These are phyloP conservation scores for Allophyes oxyacanthae DNA, from an alignment of 2,888 invertebrate species.

Conservation along the genomic window DNA sequence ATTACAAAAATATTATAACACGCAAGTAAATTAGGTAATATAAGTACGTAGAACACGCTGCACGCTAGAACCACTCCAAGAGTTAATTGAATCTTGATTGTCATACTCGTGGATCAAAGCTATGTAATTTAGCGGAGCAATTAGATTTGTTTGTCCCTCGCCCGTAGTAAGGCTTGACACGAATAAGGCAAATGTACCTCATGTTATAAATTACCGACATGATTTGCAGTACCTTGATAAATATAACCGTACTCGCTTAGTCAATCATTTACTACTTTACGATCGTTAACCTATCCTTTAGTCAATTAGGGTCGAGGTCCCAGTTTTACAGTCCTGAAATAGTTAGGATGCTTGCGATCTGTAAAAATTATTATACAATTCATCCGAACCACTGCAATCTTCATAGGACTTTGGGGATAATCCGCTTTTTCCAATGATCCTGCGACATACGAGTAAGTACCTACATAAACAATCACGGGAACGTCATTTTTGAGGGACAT, in stretches of 20 bases:
- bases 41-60: too few relatives aligned
- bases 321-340: too few relatives aligned
- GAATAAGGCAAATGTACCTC: conserved; percentile 25
- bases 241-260: neutral
- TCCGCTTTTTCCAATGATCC: too few relatives aligned
- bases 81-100: conserved; percentile 18
- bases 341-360: too few relatives aligned
- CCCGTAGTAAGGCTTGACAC: conserved; percentile 41
- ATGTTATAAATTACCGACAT: conserved; percentile 19
- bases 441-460: too few relatives aligned
- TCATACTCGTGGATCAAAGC: conserved; percentile 34
- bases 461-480: conserved; percentile 8
- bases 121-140: conserved; percentile 32
- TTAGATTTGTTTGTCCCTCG: conserved; percentile 41
- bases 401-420: too few relatives aligned
- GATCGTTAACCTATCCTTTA: too few relatives aligned
- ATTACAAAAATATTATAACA: neutral
- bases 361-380: too few relatives aligned
- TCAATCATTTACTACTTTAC: too few relatives aligned
- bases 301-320: too few relatives aligned
- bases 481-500: neutral
- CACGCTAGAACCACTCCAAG: neutral
- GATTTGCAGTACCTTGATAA: conserved; percentile 28
- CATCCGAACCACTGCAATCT: too few relatives aligned
- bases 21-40: neutral